Evolutionary conservation across 1,140 invertebrate genomes (phyloP), one percentile per base, ranked within the genome.

Genomic region (Spodoptera frugiperda): DNA sequence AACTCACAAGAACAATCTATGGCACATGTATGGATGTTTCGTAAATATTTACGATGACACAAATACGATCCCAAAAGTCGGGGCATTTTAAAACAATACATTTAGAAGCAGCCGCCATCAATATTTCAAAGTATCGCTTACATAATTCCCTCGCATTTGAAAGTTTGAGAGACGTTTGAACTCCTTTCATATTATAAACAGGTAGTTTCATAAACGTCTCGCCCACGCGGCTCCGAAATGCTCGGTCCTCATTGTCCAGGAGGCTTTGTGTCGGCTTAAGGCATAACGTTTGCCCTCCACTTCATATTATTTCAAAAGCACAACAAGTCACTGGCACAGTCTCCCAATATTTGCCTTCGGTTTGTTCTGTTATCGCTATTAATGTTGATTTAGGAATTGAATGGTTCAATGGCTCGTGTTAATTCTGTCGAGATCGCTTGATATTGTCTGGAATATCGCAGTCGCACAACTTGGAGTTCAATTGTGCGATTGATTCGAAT

Each of bases 191-290:
- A 68, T 76, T 55, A 49, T 33, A 76, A 76, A 51, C 75, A 67
- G 59, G 48, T 76, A 57, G 61, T 76, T 68, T 68, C 59, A 76
- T 76, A 76, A 76, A 76, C 71, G 61, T 61, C 59, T 53, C 67
- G 48, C 73, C 59, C 73, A 76, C 61, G 46, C 44, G 14, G 48
- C 48, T 74, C 46, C 48, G 48, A 39, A 65, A 44, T 54, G 15
- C 30, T 54, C 30, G 30, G n/a, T 21, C 21, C 71, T 79, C 67
- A 83, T 83, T 83, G 82, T 83, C 53, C 75, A 33, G 53, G n/a
- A 77, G 63, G 76, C 76, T 81, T 81, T 83, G 72, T 77, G 82
- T 81, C 78, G 71, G 80, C 77, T 82, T 82, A 79, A 33, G 67
- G 25, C 74, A 76, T 19, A 73, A 46, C 63, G 49, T 65, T 76